Conservation (phyloP, 2,113 vertebrate species). For the Sturnus vulgaris region DNA sequence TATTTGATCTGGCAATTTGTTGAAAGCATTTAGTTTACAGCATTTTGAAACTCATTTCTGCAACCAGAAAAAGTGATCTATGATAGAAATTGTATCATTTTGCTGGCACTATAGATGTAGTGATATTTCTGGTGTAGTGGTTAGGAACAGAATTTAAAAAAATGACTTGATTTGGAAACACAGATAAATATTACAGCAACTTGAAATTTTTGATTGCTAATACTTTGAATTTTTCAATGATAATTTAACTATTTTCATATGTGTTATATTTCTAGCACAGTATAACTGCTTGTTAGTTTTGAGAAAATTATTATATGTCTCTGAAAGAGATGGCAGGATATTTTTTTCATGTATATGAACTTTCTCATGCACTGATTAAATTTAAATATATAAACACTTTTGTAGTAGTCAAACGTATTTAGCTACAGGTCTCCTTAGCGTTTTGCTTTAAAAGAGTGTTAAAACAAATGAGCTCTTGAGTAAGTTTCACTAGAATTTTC, state of each 20-base stretch:
- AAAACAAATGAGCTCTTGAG: not conserved
- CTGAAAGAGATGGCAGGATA: not conserved
- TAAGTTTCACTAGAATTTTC: not conserved
- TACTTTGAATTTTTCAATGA: not conserved
- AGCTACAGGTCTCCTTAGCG: not conserved
- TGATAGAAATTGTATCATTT: not conserved
- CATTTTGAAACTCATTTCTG: not conserved
- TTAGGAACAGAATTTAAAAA: not conserved
- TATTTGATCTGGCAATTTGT: not conserved
- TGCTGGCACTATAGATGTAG: not conserved
- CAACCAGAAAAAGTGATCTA: not conserved
- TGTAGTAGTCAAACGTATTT: not conserved
- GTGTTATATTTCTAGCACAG: not conserved
- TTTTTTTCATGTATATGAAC: not conserved
- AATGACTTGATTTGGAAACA: not conserved
- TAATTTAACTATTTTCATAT: not conserved
- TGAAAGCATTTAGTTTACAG: not conserved
- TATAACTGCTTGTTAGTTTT: not conserved
- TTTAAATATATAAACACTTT: not conserved
- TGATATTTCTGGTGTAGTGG: not conserved
- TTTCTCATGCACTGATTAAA: not conserved
- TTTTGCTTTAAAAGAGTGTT: not conserved
- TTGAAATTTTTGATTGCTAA: not conserved
- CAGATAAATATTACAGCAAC: not conserved
- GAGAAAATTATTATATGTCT: not conserved